A percentile compares a stretch with the other conserved stretches of the same genome.
These are phyloP conservation scores for Sebastes vulpes DNA, from an alignment of 2,797 vertebrate species.

Conservation along the genomic window DNA sequence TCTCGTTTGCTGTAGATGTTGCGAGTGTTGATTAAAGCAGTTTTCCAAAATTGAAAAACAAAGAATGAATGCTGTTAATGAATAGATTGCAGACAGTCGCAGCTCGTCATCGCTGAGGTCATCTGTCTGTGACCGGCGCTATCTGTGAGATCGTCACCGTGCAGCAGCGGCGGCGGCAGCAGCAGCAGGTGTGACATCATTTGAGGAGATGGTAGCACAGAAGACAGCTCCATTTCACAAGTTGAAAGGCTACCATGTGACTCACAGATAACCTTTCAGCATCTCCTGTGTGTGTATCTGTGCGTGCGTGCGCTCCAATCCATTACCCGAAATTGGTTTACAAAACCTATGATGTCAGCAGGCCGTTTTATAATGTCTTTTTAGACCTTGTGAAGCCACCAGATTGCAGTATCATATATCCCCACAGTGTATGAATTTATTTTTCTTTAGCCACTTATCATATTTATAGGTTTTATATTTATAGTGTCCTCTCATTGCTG, in stretches of 20 bases:
- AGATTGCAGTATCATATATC: slow-evolving; percentile 47
- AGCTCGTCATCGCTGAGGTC: slow-evolving; percentile 65
- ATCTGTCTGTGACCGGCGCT: slow-evolving; percentile 49
- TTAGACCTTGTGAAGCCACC: slow-evolving; percentile 57
- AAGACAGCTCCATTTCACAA: slow-evolving; percentile 37
- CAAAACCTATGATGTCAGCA: slow-evolving; percentile 66
- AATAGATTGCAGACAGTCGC: slow-evolving; percentile 33
- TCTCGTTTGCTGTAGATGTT: slow-evolving; percentile 2
- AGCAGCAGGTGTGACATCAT: slow-evolving; percentile 67
- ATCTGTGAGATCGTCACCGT: slow-evolving; percentile 50
- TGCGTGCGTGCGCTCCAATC: slow-evolving; percentile 19
- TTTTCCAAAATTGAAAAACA: slow-evolving; percentile 23
- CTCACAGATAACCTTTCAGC: slow-evolving; percentile 72
- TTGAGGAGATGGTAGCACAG: slow-evolving; percentile 38
- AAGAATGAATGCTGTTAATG: slow-evolving; percentile 24
- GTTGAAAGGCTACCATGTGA: slow-evolving; percentile 63
- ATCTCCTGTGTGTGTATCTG: slow-evolving; percentile 32
- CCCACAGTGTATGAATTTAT: slow-evolving; percentile 31
- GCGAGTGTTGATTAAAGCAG: slow-evolving; percentile 34
- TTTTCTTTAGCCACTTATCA: slow-evolving; percentile 38
- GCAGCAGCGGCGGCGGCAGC: slow-evolving; percentile 37
- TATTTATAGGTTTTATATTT: slow-evolving; percentile 48
- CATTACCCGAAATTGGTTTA: slow-evolving; percentile 73
- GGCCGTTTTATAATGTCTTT: slow-evolving; percentile 60
- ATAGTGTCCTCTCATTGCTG: slow-evolving; percentile 26